Base-by-base conservation (phyloP, 2,888 invertebrate genomes). In the Odontomyia ornata region DNA sequence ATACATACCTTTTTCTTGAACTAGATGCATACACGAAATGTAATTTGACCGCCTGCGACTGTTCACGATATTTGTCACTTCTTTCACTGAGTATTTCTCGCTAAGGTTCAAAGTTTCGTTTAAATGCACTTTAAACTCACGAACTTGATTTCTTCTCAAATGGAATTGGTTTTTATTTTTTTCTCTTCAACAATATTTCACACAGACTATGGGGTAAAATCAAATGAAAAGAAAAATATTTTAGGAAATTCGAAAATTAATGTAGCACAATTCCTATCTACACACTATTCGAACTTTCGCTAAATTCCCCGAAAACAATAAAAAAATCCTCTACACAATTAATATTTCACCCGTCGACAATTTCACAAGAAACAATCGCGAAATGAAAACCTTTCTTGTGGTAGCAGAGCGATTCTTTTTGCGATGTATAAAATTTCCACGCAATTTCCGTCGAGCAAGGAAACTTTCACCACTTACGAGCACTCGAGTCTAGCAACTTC, bases 1-100 rank as follows among this genome's bases (percentile, higher is more conserved):
- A 25, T 57, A 73, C 57, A 30, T 78, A 78, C 78, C 78, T 78
- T 78, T 78, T 71, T 75, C 75, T 78, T 78, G 77, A 78, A 78
- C 75, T 69, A 77, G 78, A 78, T 78, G 78, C 78, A 78, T 78
- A 78, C 78, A 78, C 76, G 21, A 69, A 28, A 77, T 43, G 69
- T 36, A 47, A 28, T 23, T 25, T 21, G 47, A 69, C 69, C 25
- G 46, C 11, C 27, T 46, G n/a, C 3, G 15, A 30, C 23, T 64
- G 2, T 60, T 18, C 60, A n/a, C n/a, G n/a, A n/a, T n/a, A n/a
- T n/a, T n/a, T n/a, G n/a, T n/a, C n/a, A 25, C 60, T 11, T 18
- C 36, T 36, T 36, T 36, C 36, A 36, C 36, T 36, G 9, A 5
- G 36, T 36, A 13, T 13, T 52, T 15, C n/a, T 52, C 52, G 52